Base-by-base conservation (phyloP, 1,140 invertebrate genomes). In the Conus betulinus region DNA sequence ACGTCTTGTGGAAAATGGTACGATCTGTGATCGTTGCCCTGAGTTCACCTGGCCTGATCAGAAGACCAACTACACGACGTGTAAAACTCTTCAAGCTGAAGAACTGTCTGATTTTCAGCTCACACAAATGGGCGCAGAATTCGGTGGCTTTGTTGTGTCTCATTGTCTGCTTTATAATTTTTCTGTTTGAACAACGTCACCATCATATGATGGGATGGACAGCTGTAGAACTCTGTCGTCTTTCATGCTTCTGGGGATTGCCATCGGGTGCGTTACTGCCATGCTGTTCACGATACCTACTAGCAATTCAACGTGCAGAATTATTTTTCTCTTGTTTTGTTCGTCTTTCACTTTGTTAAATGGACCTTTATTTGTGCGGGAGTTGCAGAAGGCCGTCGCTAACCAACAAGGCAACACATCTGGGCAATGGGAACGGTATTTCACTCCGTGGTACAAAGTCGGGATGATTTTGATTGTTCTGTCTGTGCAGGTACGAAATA, bases 341-440 rank as follows among this genome's bases (percentile, higher is more conserved):
- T 97, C 99, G 93, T 98, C 98, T 93, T 99, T 99, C 95, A 97
- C 98, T 0, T 97, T 98, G 1, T 97, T 99, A 17, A 99, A 99
- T 95, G 97, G 97, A 0, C 98, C 98, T 6, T 95, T 99, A 0
- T 95, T 99, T 27, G 98, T 98, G 4, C 98, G 99, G 95, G 99
- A 98, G 6, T 98, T 98, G 95, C 96, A 92, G 97, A 97, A 90
- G 97, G 97, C 6, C 97, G 98, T 87, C 88, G 87, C 17, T 90
- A 89, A 51, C 89, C 88, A 11, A 89, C 87, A 13, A 85, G 88
- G 63, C 63, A 88, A 63, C 93, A 39, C 0, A 39, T 39, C 39
- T 39, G 39, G 39, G 3, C 39, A 39, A 3, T 39, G 39, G 39
- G 0, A 39, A 39, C 39, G 39, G 39, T 39, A 3, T 39, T 39